These are phyloP conservation scores for Melanerpes aurifrons DNA, from an alignment of 2,113 vertebrate genomes.

Conservation along the genomic window DNA sequence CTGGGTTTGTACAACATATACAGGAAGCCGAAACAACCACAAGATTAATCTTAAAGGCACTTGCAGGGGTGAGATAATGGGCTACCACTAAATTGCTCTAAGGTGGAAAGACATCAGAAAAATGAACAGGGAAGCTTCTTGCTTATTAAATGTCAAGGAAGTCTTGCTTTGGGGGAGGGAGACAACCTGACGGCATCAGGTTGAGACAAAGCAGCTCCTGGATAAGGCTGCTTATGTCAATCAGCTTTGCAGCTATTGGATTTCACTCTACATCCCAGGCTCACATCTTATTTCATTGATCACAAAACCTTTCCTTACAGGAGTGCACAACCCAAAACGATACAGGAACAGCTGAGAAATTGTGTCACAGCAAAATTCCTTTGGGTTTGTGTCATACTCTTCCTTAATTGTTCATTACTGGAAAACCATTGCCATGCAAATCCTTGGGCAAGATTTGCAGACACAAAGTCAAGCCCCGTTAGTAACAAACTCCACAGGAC, in stretches of 20 bases:
- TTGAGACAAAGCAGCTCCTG: not conserved
- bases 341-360: not conserved
- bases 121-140: constrained; percentile 15
- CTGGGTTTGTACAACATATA: not conserved
- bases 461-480: not conserved
- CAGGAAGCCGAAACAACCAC: not conserved
- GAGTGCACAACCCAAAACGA: not conserved
- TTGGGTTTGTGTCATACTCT: not conserved
- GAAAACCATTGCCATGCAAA: not conserved
- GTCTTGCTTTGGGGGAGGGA: constrained; percentile 5
- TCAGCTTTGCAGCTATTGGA: not conserved
- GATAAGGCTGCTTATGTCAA: not conserved
- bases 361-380: not conserved
- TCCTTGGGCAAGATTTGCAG: not conserved
- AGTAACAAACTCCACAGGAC: not conserved
- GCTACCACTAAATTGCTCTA: not conserved
- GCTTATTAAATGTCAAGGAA: not conserved
- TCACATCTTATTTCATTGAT: not conserved
- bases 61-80: not conserved
- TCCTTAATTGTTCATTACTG: not conserved
- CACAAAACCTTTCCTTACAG: not conserved
- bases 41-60: not conserved
- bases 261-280: not conserved
- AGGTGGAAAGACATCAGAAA: not conserved
- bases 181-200: not conserved